These are phyloP conservation scores for Pachyramphus minor DNA, from an alignment of 2,113 vertebrate genomes.

Conservation along the genomic window DNA sequence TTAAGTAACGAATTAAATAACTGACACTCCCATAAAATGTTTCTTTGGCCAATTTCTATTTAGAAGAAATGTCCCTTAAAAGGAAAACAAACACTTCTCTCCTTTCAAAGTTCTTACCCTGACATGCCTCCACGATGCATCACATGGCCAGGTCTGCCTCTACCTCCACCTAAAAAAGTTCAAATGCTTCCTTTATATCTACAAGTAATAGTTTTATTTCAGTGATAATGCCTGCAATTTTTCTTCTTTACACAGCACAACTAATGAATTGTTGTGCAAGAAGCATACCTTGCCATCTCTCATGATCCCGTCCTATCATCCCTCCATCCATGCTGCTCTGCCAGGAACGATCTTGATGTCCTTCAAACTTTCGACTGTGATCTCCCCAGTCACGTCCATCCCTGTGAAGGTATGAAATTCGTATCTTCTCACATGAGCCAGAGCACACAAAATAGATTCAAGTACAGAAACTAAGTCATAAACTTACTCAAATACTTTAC, in stretches of 20 bases:
- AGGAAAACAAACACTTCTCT: neutral
- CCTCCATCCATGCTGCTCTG: slow-evolving; percentile 72
- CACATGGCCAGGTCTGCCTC: slow-evolving; percentile 84
- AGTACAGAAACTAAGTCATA: neutral
- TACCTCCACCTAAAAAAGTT: slow-evolving; percentile 69
- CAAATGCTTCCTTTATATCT: neutral
- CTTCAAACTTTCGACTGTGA: slow-evolving; percentile 85
- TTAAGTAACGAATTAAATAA: neutral
- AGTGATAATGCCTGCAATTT: neutral
- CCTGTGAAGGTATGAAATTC: slow-evolving; percentile 23
- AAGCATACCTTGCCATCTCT: slow-evolving; percentile 73
- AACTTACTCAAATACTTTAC: neutral
- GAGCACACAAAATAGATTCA: neutral
- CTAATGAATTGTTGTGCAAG: neutral
- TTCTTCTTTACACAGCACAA: neutral
- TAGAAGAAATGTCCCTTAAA: neutral
- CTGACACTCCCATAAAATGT: neutral
- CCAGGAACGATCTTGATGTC: slow-evolving; percentile 82
- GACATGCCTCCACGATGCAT: slow-evolving; percentile 86
- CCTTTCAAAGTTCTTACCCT: slow-evolving; percentile 60
- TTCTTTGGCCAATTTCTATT: neutral
- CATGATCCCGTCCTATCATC: slow-evolving; percentile 63
- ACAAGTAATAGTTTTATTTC: neutral
- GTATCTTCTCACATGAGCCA: neutral
- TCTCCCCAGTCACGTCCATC: slow-evolving; percentile 89